A percentile compares a stretch with the other conserved stretches of the same genome.
Conservation (phyloP, 1,140 invertebrate species). For the Maniola jurtina region DNA sequence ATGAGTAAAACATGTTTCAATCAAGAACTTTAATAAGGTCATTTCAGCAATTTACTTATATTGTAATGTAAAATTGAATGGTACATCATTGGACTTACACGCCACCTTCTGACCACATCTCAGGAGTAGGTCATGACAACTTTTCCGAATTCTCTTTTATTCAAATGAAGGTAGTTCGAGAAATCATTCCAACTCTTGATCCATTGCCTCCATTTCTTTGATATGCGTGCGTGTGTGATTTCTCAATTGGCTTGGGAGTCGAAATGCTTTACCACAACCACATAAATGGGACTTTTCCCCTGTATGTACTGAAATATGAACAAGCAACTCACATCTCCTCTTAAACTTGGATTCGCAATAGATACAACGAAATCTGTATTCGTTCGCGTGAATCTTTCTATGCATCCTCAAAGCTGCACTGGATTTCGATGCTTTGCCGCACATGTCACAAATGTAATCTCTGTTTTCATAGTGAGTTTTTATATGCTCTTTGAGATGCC, state of each 20-base stretch:
- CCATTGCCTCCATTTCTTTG: not conserved
- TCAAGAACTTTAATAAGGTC: too few species aligned
- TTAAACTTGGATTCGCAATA: constrained; percentile 62
- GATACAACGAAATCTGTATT: constrained; percentile 40
- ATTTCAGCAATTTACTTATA: too few species aligned
- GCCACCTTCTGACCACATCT: too few species aligned
- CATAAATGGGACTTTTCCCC: constrained; percentile 49
- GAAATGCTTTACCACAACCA: constrained; percentile 50
- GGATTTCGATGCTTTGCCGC: constrained; percentile 53
- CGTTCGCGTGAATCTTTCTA: constrained; percentile 37
- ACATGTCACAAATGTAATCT: constrained; percentile 78
- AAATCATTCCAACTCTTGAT: not conserved
- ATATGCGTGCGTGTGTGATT: constrained; percentile 27
- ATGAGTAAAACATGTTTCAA: too few species aligned
- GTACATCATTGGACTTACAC: too few species aligned
- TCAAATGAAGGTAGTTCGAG: too few species aligned
- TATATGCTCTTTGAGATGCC: constrained; percentile 67
- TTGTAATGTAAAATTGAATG: too few species aligned
- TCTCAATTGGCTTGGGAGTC: constrained; percentile 52
- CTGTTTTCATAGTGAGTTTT: constrained; percentile 78
- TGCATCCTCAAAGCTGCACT: constrained; percentile 55
- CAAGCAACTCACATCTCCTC: constrained; percentile 41
- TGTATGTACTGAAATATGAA: constrained; percentile 54
- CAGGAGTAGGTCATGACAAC: too few species aligned
- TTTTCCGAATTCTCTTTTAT: too few species aligned